Percentiles rank a stretch among this genome's conserved stretches.
phyloP scores from a whole-genome alignment of 2,888 invertebrate species.

The Dynastes grantii region DNA sequence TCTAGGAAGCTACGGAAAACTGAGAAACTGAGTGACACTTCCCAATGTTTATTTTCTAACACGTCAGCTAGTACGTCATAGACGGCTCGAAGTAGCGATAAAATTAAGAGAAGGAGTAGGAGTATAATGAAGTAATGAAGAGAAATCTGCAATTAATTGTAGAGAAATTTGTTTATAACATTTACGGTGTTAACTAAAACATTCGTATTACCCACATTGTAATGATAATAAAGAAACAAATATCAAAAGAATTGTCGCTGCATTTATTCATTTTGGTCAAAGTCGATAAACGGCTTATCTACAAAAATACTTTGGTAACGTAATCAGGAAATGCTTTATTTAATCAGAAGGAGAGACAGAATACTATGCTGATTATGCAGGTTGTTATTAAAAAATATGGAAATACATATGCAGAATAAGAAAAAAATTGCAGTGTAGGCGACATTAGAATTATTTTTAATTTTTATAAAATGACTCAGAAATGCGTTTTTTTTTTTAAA shows the following conservation, averaged over 20 bases:
- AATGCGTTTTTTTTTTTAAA: no score
- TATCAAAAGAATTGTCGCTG: background rate
- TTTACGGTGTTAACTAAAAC: background rate
- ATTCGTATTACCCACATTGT: background rate
- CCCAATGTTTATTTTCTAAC: conserved; percentile 43
- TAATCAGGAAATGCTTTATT: conserved; percentile 21
- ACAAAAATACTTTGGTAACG: background rate
- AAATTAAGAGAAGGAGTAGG: background rate
- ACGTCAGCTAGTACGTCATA: conserved; percentile 44
- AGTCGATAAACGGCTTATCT: background rate
- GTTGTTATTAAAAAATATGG: no score
- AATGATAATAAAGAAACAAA: background rate
- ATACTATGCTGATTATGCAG: background rate
- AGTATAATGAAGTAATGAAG: background rate
- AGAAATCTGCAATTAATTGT: conserved; percentile 29
- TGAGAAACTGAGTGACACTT: conserved; percentile 25
- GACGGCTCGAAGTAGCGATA: background rate
- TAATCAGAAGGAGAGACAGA: background rate
- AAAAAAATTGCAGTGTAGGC: no score
- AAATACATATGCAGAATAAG: no score
- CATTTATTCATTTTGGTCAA: background rate
- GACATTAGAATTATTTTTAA: no score
- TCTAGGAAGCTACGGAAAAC: background rate
- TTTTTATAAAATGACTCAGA: no score
- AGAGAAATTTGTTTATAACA: conserved; percentile 7